Evolutionary conservation across 2,113 vertebrate genomes (phyloP).

Genomic region (Cyphomyrus discorhynchus): DNA sequence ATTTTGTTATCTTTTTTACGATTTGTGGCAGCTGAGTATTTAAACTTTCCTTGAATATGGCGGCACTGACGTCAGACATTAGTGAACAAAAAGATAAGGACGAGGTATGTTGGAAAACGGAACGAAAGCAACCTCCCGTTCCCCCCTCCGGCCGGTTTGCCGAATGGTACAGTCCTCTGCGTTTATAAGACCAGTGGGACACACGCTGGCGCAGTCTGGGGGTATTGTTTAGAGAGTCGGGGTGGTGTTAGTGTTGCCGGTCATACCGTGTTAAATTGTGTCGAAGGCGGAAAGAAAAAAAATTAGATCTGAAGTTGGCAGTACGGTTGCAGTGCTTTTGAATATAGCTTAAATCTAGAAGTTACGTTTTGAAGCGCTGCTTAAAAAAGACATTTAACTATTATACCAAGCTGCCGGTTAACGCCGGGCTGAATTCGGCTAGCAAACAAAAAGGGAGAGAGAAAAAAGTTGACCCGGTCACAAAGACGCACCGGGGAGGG

Average conservation of each 20-base stretch:
- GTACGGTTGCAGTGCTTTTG: background rate
- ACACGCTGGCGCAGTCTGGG: constrained; percentile 18
- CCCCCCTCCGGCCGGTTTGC: background rate
- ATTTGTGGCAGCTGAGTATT: too few relatives aligned
- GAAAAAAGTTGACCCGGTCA: constrained; percentile 24
- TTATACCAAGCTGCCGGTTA: constrained; percentile 8
- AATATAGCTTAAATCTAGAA: background rate
- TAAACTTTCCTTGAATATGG: background rate
- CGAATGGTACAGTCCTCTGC: constrained; percentile 25
- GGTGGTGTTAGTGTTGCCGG: background rate
- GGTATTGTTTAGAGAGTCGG: constrained; percentile 22
- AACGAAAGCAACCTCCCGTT: background rate
- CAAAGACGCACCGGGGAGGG: constrained; percentile 17
- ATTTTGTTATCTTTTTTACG: background rate
- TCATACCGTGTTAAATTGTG: constrained; percentile 19
- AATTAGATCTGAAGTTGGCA: background rate
- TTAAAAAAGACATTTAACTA: background rate
- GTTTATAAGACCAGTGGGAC: constrained; percentile 25
- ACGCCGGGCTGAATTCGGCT: constrained; percentile 7
- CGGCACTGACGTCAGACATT: background rate
- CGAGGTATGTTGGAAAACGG: background rate
- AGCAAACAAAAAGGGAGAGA: constrained; percentile 16
- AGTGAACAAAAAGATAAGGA: background rate
- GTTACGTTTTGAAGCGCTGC: background rate
- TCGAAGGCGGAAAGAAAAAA: background rate